Evolutionary conservation across 2,888 invertebrate species (phyloP).

Genomic region (Synanthedon myopaeformis): DNA sequence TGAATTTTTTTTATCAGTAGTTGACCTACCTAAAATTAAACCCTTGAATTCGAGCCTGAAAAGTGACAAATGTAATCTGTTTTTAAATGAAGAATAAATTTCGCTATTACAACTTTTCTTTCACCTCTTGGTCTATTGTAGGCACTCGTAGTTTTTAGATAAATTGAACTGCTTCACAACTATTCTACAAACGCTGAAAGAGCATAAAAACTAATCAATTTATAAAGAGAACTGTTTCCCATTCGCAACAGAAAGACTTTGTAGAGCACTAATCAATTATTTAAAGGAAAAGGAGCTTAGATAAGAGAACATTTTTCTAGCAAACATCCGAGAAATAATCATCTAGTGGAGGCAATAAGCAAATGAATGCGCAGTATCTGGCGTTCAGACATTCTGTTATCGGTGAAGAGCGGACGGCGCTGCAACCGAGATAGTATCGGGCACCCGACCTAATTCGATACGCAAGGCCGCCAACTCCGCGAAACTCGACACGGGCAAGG

Average conservation of each 20-base stretch:
- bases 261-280: neutral
- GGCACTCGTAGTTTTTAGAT: no score
- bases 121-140: no score
- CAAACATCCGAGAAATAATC: constrained; percentile 34
- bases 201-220: no score
- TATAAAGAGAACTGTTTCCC: no score
- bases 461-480: constrained; percentile 25
- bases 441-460: constrained; percentile 59
- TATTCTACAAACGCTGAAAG: no score
- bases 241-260: neutral
- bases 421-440: constrained; percentile 44
- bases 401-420: constrained; percentile 22
- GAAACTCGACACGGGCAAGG: constrained; percentile 18
- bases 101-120: no score
- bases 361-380: constrained; percentile 48
- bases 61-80: no score
- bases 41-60: no score
- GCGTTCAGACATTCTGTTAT: constrained; percentile 43
- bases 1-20: no score
- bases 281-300: constrained; percentile 36
- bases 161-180: no score
- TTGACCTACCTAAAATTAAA: no score
- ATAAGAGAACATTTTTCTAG: constrained; percentile 37
- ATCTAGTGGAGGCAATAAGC: constrained; percentile 49
- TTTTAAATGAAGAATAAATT: no score